Evolutionary conservation across 2,797 vertebrate genomes (phyloP).

Genomic region (Phylloscopus collybita): DNA sequence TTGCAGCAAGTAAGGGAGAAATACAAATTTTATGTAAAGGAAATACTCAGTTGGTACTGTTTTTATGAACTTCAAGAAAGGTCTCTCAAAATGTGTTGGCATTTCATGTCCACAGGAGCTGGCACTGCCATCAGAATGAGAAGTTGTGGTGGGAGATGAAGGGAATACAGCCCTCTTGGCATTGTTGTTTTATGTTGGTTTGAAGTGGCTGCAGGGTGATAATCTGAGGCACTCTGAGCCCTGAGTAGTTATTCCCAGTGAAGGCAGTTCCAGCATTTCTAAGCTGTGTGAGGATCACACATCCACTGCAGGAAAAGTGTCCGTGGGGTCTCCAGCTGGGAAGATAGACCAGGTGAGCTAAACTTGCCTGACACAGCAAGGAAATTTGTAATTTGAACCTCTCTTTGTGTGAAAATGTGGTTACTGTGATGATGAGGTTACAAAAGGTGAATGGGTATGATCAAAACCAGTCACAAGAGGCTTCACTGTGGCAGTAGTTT

Average conservation of each 20-base stretch:
- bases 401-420: neutral
- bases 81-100: neutral
- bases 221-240: neutral
- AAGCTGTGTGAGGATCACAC: neutral
- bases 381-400: neutral
- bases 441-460: neutral
- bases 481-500: neutral
- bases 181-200: neutral
- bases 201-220: neutral
- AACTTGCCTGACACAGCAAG: neutral
- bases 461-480: neutral
- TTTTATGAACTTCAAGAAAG: neutral
- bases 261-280: neutral
- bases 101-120: neutral
- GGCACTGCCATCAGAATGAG: neutral
- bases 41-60: neutral
- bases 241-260: neutral
- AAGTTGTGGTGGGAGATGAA: neutral
- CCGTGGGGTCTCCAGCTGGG: neutral
- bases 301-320: neutral
- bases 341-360: neutral
- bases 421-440: neutral
- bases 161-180: neutral
- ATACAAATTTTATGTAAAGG: neutral
- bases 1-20: neutral